Base-by-base conservation (phyloP, 1,140 invertebrate species). In the Lepidurus packardi region DNA sequence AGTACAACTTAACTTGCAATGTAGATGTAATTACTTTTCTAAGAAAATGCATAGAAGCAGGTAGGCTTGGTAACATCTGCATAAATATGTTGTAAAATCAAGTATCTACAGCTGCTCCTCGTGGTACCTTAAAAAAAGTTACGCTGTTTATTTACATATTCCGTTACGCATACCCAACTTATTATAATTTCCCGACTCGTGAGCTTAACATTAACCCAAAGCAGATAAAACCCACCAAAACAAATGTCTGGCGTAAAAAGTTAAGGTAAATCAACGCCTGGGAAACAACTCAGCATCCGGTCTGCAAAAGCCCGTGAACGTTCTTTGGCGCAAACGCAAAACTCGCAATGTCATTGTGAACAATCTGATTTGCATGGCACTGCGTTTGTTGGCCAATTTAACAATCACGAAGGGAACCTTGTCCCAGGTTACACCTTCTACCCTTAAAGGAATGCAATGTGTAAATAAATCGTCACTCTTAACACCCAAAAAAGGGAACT, bases 331-430 rank as follows among this genome's bases (percentile, higher is more conserved):
- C 16, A 7, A 47, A 47, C 10, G 45, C 13, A 9, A 65, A 65
- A 13, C 53, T 65, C 9, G 53, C 53, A n/a, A n/a, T n/a, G 53
- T 65, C 53, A 65, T 65, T 65, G 53, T 65, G 53, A 65, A 65
- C 53, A 65, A 65, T 65, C 53, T 65, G 53, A 65, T 65, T 65
- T 65, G 53, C 53, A 65, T 16, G 16, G 53, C 53, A 16, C 53
- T 7, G 53, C 8, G 53, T 65, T 65, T 65, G 34, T 34, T 34
- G 53, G 53, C 53, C 53, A 65, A 65, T 65, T 65, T 65, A 21
- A n/a, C 53, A 13, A 65, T 65, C 53, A 13, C 21, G 8, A 47
- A 65, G 53, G 21, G 53, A 65, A n/a, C 53, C 53, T 65, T 65
- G 13, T 65, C 8, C 53, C 21, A n/a, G 53, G 21, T 65, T 65